A percentile compares a stretch with the other conserved stretches of the same genome.
Evolutionary conservation across 2,113 vertebrate genomes (phyloP).

Genomic region (Emydocephalus ijimae): DNA sequence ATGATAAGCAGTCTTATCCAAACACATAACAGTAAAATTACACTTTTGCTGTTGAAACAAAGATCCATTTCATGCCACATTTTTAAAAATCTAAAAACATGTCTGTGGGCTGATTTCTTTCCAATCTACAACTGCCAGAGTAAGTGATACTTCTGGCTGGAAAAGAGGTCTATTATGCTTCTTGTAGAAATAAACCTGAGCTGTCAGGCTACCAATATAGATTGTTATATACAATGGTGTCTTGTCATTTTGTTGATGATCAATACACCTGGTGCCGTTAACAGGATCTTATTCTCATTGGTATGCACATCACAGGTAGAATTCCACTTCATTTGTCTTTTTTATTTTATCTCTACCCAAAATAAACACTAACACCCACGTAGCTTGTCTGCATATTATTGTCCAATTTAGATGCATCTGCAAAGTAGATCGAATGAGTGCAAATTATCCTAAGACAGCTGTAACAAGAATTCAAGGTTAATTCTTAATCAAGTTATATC

Average conservation of each 20-base stretch:
- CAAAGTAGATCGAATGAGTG: neutral
- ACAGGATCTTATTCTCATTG: conserved; percentile 5
- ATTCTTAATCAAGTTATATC: no score
- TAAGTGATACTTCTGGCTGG: conserved; percentile 11
- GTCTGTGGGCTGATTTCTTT: neutral
- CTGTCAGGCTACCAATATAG: conserved; percentile 11
- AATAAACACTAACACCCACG: neutral
- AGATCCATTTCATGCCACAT: neutral
- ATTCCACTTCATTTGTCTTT: neutral
- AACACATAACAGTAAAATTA: neutral
- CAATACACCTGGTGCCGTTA: neutral
- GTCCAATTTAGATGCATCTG: neutral
- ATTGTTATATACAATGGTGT: conserved; percentile 7
- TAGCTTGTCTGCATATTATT: neutral
- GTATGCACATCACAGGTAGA: neutral
- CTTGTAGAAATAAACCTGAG: conserved; percentile 22
- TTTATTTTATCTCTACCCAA: neutral
- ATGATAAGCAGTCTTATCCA: neutral
- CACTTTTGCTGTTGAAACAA: neutral
- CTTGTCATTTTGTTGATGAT: conserved; percentile 2
- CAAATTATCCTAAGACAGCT: neutral
- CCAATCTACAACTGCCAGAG: neutral
- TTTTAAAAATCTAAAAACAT: neutral
- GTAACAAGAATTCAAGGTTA: neutral
- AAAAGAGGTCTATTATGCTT: conserved; percentile 20